Percentiles rank a stretch among this genome's conserved stretches.
Evolutionary conservation across 2,888 invertebrate genomes (phyloP).

Genomic region (Drosophila histrio): DNA sequence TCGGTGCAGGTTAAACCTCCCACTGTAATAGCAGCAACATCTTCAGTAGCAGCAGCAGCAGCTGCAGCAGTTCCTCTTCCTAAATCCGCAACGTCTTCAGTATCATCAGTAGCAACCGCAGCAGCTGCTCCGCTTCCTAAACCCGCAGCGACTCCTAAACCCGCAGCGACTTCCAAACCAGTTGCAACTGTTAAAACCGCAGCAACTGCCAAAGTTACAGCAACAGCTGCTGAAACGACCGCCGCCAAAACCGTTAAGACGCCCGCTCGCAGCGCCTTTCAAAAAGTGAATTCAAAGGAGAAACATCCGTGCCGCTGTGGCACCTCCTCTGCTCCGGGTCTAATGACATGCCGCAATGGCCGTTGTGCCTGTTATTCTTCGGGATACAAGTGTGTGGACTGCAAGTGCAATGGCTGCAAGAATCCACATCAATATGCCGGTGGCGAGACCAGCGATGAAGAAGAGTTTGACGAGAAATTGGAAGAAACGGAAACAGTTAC

Average conservation of each 20-base stretch:
- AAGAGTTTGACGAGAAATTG: constrained; percentile 6
- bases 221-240: not conserved
- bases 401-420: constrained; percentile 95
- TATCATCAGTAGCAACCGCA: not conserved
- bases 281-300: constrained; percentile 84
- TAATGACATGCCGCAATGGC: constrained; percentile 96
- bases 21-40: not conserved
- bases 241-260: not conserved
- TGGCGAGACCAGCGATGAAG: constrained; percentile 86
- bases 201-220: not conserved
- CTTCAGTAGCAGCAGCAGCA: not conserved
- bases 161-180: not conserved
- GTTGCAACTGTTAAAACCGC: not conserved
- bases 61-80: not conserved
- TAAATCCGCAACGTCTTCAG: too few relatives aligned
- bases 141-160: not conserved
- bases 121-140: too few relatives aligned
- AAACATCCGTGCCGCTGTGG: constrained; percentile 94
- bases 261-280: not conserved
- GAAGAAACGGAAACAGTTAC: not conserved
- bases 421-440: constrained; percentile 95
- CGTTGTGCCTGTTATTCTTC: constrained; percentile 97
- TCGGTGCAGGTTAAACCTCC: constrained; percentile 34
- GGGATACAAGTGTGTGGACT: constrained; percentile 94
- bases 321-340: constrained; percentile 94